Percentiles rank a stretch among this genome's conserved stretches.
phyloP scores from a whole-genome alignment of 2,888 invertebrate species.

The Luperina nickerlii region DNA sequence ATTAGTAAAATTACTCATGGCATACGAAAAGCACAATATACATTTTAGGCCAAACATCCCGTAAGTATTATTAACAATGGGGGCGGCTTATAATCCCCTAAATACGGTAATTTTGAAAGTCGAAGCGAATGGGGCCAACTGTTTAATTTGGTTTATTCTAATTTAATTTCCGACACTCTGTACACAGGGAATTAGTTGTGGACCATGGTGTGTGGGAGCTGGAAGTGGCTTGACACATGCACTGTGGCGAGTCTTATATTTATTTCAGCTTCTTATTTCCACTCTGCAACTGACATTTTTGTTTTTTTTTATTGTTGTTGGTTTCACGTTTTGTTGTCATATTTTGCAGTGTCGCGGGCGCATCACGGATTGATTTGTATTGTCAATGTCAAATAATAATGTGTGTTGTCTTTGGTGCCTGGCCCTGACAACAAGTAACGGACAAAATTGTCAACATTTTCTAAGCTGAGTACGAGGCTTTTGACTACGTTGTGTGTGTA shows the following conservation, averaged over 20 bases:
- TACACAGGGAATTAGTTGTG: constrained; percentile 69
- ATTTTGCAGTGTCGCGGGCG: too few relatives aligned
- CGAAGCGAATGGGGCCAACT: constrained; percentile 80
- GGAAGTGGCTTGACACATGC: constrained; percentile 27
- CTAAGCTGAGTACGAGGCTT: too few relatives aligned
- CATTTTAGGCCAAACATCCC: constrained; percentile 76
- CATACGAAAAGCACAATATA: constrained; percentile 71
- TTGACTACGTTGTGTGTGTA: too few relatives aligned
- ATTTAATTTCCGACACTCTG: constrained; percentile 83
- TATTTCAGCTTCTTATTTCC: too few relatives aligned
- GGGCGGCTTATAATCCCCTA: constrained; percentile 76
- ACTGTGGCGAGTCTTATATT: background rate
- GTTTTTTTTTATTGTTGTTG: too few relatives aligned
- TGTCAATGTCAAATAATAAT: too few relatives aligned
- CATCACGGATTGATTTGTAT: too few relatives aligned
- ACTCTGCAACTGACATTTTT: too few relatives aligned
- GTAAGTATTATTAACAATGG: constrained; percentile 76
- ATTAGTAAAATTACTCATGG: constrained; percentile 75
- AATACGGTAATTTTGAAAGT: constrained; percentile 82
- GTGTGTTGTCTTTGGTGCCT: too few relatives aligned
- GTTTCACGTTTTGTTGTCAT: too few relatives aligned
- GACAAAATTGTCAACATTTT: too few relatives aligned
- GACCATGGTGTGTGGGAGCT: constrained; percentile 27
- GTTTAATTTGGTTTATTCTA: constrained; percentile 86
- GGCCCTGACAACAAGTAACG: too few relatives aligned